Evolutionary conservation across 23 tunicate species (phyloP).

Genomic region (Styela clava): DNA sequence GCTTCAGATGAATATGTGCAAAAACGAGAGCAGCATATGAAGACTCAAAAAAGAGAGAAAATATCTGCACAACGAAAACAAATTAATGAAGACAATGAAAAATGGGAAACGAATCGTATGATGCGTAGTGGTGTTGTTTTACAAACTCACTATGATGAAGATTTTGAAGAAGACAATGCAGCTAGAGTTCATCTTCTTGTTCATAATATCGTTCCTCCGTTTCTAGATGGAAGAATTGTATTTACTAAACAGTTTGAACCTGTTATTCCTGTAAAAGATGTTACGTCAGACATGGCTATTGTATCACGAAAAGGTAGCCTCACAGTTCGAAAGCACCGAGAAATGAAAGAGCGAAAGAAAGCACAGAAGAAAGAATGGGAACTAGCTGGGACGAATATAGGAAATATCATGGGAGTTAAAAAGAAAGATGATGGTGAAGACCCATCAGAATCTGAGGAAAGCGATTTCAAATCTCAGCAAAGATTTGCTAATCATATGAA

Average conservation of each 20-base stretch:
- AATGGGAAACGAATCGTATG: constrained; percentile 97
- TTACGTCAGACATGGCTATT: constrained; percentile 99
- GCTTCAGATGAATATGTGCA: constrained; percentile 89
- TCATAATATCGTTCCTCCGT: constrained; percentile 97
- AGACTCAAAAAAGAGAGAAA: constrained; percentile 75
- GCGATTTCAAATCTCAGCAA: constrained; percentile 86
- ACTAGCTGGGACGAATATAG: constrained; percentile 93
- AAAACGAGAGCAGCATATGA: constrained; percentile 92
- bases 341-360: constrained; percentile 87
- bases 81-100: constrained; percentile 97
- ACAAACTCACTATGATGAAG: constrained; percentile 83
- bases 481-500: constrained; percentile 93
- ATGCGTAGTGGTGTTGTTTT: constrained; percentile 97
- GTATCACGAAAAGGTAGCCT: constrained; percentile 82
- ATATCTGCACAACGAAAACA: constrained; percentile 93
- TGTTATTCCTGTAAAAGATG: constrained; percentile 93
- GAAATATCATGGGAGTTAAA: constrained; percentile 88
- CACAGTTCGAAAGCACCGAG: constrained; percentile 80
- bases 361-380: constrained; percentile 99
- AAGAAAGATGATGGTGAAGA: constrained; percentile 90
- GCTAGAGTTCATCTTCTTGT: constrained; percentile 97
- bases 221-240: constrained; percentile 94
- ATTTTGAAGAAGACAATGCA: constrained; percentile 92
- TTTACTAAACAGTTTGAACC: constrained; percentile 99
- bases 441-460: constrained; percentile 52